A percentile compares a stretch with the other conserved stretches of the same genome.
These are phyloP conservation scores for Tachuris rubrigastra DNA, from an alignment of 2,113 vertebrate species.

Conservation along the genomic window DNA sequence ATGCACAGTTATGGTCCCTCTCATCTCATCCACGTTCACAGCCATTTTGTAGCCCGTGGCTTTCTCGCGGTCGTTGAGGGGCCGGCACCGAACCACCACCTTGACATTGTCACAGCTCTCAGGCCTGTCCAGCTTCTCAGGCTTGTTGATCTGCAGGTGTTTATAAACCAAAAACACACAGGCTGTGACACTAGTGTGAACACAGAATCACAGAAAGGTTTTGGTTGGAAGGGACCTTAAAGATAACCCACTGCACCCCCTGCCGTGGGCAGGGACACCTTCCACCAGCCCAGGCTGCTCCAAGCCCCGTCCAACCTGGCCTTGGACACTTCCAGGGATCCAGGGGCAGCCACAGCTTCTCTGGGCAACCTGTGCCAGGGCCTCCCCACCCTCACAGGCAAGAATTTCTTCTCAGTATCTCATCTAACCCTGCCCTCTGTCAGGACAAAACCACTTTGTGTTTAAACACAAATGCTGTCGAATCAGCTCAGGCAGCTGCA, in stretches of 20 bases:
- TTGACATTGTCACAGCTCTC: slow-evolving; percentile 95
- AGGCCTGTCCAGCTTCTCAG: slow-evolving; percentile 83
- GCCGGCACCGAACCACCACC: slow-evolving; percentile 95
- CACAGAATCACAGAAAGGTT: neutral
- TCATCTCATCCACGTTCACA: slow-evolving; percentile 91
- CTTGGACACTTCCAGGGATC: neutral
- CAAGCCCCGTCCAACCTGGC: neutral
- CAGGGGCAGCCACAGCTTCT: neutral
- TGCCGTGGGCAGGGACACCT: neutral
- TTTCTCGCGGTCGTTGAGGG: slow-evolving; percentile 92
- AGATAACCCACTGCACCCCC: neutral
- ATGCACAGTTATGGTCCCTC: slow-evolving; percentile 93
- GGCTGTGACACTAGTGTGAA: neutral
- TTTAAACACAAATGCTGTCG: neutral
- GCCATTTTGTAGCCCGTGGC: slow-evolving; percentile 85
- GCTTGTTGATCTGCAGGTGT: slow-evolving; percentile 81
- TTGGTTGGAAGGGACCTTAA: neutral
- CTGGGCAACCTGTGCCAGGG: neutral
- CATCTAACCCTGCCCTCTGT: neutral
- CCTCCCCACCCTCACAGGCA: neutral
- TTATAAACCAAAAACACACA: neutral
- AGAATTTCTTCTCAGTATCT: neutral
- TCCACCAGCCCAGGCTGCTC: neutral
- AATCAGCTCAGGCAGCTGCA: neutral
- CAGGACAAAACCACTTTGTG: neutral